Base-by-base conservation (phyloP, 1,140 invertebrate genomes). In the Drosophila sechellia region DNA sequence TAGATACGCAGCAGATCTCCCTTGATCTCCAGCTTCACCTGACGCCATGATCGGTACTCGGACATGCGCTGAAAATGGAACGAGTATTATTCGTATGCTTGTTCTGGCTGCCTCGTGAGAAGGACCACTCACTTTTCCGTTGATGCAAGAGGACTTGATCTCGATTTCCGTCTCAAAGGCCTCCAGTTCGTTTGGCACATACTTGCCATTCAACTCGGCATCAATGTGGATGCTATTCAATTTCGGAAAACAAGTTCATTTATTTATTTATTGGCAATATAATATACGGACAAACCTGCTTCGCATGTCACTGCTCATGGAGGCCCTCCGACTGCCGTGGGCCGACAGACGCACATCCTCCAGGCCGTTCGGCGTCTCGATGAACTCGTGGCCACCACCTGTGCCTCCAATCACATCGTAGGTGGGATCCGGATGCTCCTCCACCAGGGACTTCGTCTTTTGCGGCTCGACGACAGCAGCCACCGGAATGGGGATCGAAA, bases 31-130 rank as follows among this genome's bases (percentile, higher is more conserved):
- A 92, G 80, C 60, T 92, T 92, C 27, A 91, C 89, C 72, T 92
- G 91, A 35, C 90, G 86, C 91, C 91, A 92, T n/a, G 91, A 92
- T 59, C 91, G 91, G 69, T 90, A 92, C 40, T 92, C 91, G 45
- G 91, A 90, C 70, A 91, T 90, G 72, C 91, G 89, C 91, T 92
- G 25, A 0, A 59, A 31, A 43, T 11, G 39, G 20, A 48, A 15
- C 8, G 10, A 37, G 45, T 20, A 25, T 12, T 12, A 46, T n/a
- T 25, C 8, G 13, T n/a, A 6, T 10, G 22, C 5, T 13, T 15
- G 15, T 3, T 6, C 11, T 34, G 4, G 12, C 35, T 42, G 0
- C 8, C 1, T 5, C 12, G 0, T 20, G 11, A 3, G 11, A 1
- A 11, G 15, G 6, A 48, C 2, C 2, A 5, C 71, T 52, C 56